Evolutionary conservation across 2,888 invertebrate species (phyloP).

Genomic region (Mayetiola destructor): DNA sequence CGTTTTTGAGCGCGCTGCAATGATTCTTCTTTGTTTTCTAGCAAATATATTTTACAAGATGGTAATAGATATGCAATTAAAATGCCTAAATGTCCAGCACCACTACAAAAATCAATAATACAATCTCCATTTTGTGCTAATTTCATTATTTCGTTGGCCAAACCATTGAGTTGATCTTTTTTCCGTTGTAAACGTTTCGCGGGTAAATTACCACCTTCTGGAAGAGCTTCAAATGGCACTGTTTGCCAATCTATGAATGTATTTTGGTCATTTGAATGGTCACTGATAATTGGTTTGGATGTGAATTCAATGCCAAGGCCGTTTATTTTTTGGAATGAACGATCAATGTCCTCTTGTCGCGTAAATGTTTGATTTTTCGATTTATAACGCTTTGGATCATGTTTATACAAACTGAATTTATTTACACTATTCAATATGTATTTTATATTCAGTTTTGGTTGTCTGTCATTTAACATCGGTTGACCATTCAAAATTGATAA

Average conservation of each 20-base stretch:
- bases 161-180: slow-evolving; percentile 73
- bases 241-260: slow-evolving; percentile 52
- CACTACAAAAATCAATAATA: slow-evolving; percentile 90
- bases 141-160: slow-evolving; percentile 59
- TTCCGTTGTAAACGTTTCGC: slow-evolving; percentile 57
- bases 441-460: background rate
- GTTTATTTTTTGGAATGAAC: slow-evolving; percentile 36
- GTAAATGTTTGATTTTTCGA: slow-evolving; percentile 59
- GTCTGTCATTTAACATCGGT: background rate
- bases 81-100: slow-evolving; percentile 85
- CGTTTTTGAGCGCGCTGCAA: slow-evolving; percentile 57
- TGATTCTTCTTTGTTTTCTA: slow-evolving; percentile 87
- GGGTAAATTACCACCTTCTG: slow-evolving; percentile 66
- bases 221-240: slow-evolving; percentile 60
- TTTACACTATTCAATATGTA: background rate
- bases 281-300: slow-evolving; percentile 30
- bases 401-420: slow-evolving; percentile 54
- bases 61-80: slow-evolving; percentile 67
- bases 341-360: slow-evolving; percentile 58
- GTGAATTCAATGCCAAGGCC: slow-evolving; percentile 35
- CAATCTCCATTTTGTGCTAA: slow-evolving; percentile 50
- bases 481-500: background rate
- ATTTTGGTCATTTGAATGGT: slow-evolving; percentile 18
- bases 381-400: slow-evolving; percentile 61
- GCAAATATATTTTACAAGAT: slow-evolving; percentile 57